These are phyloP conservation scores for Lampropteryx suffumata DNA, from an alignment of 2,888 invertebrate genomes.

Conservation along the genomic window DNA sequence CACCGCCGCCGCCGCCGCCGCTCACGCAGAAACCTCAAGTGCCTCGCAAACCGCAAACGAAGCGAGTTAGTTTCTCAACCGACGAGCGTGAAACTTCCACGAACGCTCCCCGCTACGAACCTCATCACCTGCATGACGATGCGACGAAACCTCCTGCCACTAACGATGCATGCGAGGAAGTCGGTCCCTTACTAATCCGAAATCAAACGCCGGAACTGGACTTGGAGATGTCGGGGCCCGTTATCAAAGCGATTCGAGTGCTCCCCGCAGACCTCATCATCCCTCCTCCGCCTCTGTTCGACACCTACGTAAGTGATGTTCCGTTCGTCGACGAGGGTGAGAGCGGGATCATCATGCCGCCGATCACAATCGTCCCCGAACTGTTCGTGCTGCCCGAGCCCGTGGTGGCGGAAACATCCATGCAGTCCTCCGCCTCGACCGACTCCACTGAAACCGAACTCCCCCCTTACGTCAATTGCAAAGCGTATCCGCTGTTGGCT, in stretches of 20 bases:
- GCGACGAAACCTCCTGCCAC: constrained; percentile 51
- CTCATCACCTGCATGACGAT: constrained; percentile 65
- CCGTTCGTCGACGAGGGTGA: constrained; percentile 51
- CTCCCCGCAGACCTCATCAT: constrained; percentile 75
- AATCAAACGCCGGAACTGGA: constrained; percentile 57
- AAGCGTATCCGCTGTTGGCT: constrained; percentile 59
- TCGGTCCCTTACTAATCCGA: constrained; percentile 71
- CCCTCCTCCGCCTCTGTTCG: constrained; percentile 77
- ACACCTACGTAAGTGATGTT: constrained; percentile 70
- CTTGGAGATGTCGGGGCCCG: constrained; percentile 56
- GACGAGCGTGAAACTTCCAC: constrained; percentile 53
- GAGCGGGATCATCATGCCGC: constrained; percentile 54
- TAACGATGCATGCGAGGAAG: constrained; percentile 77
- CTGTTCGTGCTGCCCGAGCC: constrained; percentile 68
- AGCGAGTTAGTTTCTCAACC: constrained; percentile 79
- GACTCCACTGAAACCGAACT: constrained; percentile 69
- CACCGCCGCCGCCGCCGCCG: constrained; percentile 60
- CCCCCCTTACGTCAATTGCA: constrained; percentile 77
- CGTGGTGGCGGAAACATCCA: constrained; percentile 71
- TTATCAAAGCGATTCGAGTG: constrained; percentile 57
- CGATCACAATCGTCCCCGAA: constrained; percentile 69
- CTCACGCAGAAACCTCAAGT: constrained; percentile 73
- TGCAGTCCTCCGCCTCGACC: constrained; percentile 72
- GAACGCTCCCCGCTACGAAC: constrained; percentile 46
- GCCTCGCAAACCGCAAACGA: constrained; percentile 74